Percentiles rank a stretch among this genome's conserved stretches.
These are phyloP conservation scores for Eupithecia insigniata DNA, from an alignment of 2,888 invertebrate species.

Conservation along the genomic window DNA sequence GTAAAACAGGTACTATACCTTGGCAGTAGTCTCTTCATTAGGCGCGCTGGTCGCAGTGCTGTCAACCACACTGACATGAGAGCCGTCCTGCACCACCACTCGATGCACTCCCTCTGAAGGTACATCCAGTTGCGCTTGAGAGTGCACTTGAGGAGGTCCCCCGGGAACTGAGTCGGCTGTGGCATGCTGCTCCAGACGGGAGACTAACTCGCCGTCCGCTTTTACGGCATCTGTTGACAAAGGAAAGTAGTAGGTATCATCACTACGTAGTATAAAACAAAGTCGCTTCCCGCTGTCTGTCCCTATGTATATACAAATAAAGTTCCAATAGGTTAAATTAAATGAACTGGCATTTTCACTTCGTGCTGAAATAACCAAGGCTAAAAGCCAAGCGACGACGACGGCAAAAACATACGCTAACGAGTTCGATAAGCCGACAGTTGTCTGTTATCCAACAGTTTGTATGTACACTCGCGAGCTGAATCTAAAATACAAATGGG, in stretches of 20 bases:
- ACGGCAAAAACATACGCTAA: slow-evolving; percentile 14
- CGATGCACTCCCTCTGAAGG: slow-evolving; percentile 84
- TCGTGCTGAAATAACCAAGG: slow-evolving; percentile 9
- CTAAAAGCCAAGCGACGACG: slow-evolving; percentile 5
- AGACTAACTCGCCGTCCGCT: slow-evolving; percentile 71
- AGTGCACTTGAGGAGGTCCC: slow-evolving; percentile 74
- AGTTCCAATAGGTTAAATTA: slow-evolving; percentile 2
- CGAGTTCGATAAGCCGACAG: slow-evolving; percentile 18
- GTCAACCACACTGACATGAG: slow-evolving; percentile 67
- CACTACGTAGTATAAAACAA: too few species aligned
- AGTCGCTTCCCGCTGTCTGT: too few species aligned
- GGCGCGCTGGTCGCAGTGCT: slow-evolving; percentile 53
- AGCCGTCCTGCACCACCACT: slow-evolving; percentile 75
- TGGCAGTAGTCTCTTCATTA: slow-evolving; percentile 72
- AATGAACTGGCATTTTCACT: neutral
- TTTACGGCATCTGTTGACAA: slow-evolving; percentile 66
- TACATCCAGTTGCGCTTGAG: slow-evolving; percentile 83
- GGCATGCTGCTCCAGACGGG: slow-evolving; percentile 73
- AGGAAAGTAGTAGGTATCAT: neutral
- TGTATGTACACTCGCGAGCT: neutral
- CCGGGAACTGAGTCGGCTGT: slow-evolving; percentile 68
- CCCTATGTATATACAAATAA: too few species aligned
- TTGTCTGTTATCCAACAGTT: slow-evolving; percentile 10
- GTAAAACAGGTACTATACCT: too few species aligned
- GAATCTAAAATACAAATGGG: slow-evolving; percentile 1